These are phyloP conservation scores for Echinometra lucunter DNA, from an alignment of 53 echinoderm and acorn worm genomes.

Conservation along the genomic window DNA sequence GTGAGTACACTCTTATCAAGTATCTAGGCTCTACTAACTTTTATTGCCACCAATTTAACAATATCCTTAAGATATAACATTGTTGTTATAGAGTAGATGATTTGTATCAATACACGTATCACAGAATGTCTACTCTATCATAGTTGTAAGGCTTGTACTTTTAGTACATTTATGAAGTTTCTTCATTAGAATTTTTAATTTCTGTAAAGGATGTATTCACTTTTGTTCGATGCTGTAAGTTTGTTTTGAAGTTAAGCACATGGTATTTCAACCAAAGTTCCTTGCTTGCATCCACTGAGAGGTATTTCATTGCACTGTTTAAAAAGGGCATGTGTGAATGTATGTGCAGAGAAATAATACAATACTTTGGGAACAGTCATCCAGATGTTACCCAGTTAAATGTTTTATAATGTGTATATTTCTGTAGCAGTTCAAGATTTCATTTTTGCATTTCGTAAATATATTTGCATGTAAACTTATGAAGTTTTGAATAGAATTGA, in stretches of 20 bases:
- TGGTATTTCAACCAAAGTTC: not conserved
- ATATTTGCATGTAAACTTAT: not conserved
- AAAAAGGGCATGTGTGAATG: not conserved
- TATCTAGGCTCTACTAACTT: too few relatives aligned
- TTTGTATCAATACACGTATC: too few relatives aligned
- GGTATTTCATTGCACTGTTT: not conserved
- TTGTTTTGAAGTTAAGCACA: not conserved
- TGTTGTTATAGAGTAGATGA: too few relatives aligned
- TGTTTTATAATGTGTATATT: not conserved
- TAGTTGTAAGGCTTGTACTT: too few relatives aligned
- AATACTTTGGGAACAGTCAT: not conserved
- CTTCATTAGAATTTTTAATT: too few relatives aligned
- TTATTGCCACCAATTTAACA: too few relatives aligned
- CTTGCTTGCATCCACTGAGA: constrained; percentile 22
- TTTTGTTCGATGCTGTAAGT: not conserved
- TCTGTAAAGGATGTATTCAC: too few relatives aligned
- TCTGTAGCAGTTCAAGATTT: not conserved
- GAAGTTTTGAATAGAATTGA: not conserved
- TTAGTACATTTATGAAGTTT: too few relatives aligned
- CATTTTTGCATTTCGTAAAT: not conserved
- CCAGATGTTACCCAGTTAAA: not conserved
- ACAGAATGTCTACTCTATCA: too few relatives aligned
- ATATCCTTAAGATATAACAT: too few relatives aligned
- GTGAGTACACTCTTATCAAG: too few relatives aligned
- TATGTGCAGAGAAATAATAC: not conserved